A percentile compares a stretch with the other conserved stretches of the same genome.
Conservation (phyloP, 1,140 invertebrate genomes). For the Aplysia californica region DNA sequence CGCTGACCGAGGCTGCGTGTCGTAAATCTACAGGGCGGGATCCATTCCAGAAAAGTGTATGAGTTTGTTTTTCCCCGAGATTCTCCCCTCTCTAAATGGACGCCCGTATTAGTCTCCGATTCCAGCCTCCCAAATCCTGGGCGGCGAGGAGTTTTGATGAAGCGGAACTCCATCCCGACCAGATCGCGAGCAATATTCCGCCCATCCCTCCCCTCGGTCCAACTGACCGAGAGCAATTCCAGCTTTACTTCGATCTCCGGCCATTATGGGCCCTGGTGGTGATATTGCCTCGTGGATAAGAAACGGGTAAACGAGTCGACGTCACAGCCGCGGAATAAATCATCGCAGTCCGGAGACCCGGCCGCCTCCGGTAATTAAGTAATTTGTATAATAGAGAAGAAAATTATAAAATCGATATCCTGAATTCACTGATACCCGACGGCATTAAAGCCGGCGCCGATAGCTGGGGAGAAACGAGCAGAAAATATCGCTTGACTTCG, state of each 20-base stretch:
- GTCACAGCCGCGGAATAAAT: slow-evolving; percentile 17
- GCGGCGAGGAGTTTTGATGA: slow-evolving; percentile 28
- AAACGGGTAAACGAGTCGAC: slow-evolving; percentile 19
- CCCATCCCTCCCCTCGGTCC: too few species aligned
- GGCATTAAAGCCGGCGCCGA: slow-evolving; percentile 10
- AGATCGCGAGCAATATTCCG: slow-evolving; percentile 20
- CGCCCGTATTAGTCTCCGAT: slow-evolving; percentile 4
- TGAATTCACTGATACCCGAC: slow-evolving; percentile 27
- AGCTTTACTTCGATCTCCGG: slow-evolving; percentile 7
- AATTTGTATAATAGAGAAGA: slow-evolving; percentile 34
- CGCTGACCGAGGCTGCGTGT: too few species aligned
- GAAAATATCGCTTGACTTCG: slow-evolving; percentile 12
- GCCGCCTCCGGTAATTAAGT: slow-evolving; percentile 28
- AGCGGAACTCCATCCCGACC: slow-evolving; percentile 16
- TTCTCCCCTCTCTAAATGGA: slow-evolving; percentile 8
- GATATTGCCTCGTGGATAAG: slow-evolving; percentile 14
- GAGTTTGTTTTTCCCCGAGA: not conserved
- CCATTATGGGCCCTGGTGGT: not conserved
- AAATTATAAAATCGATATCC: slow-evolving; percentile 32
- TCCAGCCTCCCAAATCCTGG: slow-evolving; percentile 1
- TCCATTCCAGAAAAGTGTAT: too few species aligned
- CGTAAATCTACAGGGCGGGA: too few species aligned
- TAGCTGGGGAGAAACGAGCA: slow-evolving; percentile 10
- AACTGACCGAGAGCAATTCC: slow-evolving; percentile 2
- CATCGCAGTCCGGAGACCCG: slow-evolving; percentile 10